Percentiles rank a stretch among this genome's conserved stretches.
Conservation (phyloP, 1,140 invertebrate species). For the Rhyacophila brunnea region DNA sequence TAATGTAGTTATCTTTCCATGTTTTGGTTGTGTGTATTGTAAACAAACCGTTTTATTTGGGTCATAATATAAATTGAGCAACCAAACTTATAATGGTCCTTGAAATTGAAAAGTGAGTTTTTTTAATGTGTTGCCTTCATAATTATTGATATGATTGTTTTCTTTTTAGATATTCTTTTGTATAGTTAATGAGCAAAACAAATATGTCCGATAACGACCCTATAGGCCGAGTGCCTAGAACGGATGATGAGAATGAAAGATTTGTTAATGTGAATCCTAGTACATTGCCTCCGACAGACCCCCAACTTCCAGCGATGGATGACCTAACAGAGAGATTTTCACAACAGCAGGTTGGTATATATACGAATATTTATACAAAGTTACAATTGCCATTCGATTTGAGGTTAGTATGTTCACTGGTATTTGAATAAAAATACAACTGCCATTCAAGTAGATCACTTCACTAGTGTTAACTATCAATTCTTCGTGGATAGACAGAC, state of each 20-base stretch:
- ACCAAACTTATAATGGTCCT: too few relatives aligned
- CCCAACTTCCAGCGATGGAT: constrained; percentile 16
- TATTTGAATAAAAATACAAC: neutral
- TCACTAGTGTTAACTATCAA: neutral
- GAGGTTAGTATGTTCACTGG: too few relatives aligned
- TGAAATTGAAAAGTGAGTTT: too few relatives aligned
- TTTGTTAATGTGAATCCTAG: neutral
- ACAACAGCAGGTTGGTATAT: constrained; percentile 29
- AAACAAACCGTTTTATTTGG: too few relatives aligned
- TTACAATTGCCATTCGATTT: neutral
- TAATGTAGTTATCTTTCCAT: neutral
- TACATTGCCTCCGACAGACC: constrained; percentile 3
- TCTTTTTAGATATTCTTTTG: constrained; percentile 7
- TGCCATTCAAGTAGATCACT: neutral
- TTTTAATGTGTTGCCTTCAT: neutral
- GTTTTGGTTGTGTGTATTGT: neutral
- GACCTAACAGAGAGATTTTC: constrained; percentile 31
- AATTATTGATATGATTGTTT: neutral
- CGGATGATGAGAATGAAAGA: constrained; percentile 21
- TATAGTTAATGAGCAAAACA: constrained; percentile 16
- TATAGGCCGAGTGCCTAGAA: constrained; percentile 9
- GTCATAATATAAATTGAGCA: too few relatives aligned
- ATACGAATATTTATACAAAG: neutral
- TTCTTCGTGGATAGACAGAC: neutral
- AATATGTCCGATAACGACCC: constrained; percentile 30